These are phyloP conservation scores for Numida meleagris DNA, from an alignment of 2,113 vertebrate species.

Conservation along the genomic window DNA sequence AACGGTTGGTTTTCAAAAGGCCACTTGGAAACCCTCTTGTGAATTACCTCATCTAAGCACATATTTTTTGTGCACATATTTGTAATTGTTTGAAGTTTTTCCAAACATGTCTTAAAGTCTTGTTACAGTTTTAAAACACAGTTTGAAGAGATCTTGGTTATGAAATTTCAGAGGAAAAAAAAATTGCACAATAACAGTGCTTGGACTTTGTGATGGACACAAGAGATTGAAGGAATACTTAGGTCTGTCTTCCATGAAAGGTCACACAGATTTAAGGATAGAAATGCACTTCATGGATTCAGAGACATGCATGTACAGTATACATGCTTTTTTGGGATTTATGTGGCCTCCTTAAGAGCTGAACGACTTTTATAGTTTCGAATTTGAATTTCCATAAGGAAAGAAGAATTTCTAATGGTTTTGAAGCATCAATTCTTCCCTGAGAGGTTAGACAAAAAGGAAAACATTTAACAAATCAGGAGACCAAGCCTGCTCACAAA, in stretches of 20 bases:
- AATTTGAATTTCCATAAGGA: constrained; percentile 6
- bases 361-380: not conserved
- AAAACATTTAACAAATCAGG: constrained; percentile 26
- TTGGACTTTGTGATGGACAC: not conserved
- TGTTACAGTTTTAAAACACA: not conserved
- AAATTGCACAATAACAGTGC: not conserved
- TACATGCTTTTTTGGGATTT: not conserved
- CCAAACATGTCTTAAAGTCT: constrained; percentile 44
- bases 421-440: not conserved
- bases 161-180: not conserved
- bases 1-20: constrained; percentile 53
- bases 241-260: not conserved
- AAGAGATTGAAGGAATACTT: not conserved
- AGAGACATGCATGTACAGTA: not conserved
- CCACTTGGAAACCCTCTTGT: constrained; percentile 60
- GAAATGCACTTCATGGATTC: not conserved
- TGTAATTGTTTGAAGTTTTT: constrained; percentile 64
- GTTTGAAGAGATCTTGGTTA: not conserved
- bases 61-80: constrained; percentile 33
- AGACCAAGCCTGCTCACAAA: not conserved
- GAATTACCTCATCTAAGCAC: constrained; percentile 62
- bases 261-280: not conserved
- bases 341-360: not conserved
- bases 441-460: not conserved
- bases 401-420: not conserved